These are phyloP conservation scores for Drosophila fungiperda DNA, from an alignment of 2,888 invertebrate species.

Conservation along the genomic window DNA sequence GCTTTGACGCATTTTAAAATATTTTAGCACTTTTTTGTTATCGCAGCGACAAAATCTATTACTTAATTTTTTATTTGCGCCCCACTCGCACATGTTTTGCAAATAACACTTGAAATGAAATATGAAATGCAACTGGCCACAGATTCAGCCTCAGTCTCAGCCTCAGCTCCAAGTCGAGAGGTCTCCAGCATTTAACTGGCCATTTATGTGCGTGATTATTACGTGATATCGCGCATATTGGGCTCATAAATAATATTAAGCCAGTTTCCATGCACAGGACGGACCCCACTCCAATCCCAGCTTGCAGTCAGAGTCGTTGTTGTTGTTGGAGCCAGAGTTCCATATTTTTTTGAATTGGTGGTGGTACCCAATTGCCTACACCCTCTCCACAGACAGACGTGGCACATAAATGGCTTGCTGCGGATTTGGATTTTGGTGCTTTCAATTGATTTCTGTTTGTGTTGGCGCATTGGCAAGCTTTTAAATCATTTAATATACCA, in stretches of 20 bases:
- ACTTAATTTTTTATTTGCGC: slow-evolving; percentile 78
- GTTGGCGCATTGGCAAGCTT: slow-evolving; percentile 76
- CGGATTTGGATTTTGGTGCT: slow-evolving; percentile 35
- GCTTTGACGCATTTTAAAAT: slow-evolving; percentile 74
- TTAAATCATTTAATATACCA: slow-evolving; percentile 85
- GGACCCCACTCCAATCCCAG: slow-evolving; percentile 9
- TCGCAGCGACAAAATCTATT: slow-evolving; percentile 79
- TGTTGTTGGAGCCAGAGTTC: slow-evolving; percentile 49
- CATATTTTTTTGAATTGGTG: slow-evolving; percentile 32
- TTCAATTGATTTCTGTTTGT: slow-evolving; percentile 78
- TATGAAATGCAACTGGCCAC: slow-evolving; percentile 74
- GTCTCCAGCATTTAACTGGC: slow-evolving; percentile 71
- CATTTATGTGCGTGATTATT: slow-evolving; percentile 81
- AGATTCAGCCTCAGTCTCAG: slow-evolving; percentile 1
- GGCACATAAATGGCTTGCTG: slow-evolving; percentile 45
- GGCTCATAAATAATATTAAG: slow-evolving; percentile 79
- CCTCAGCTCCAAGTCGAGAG: slow-evolving; percentile 30
- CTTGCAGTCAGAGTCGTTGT: slow-evolving; percentile 8
- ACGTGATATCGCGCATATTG: slow-evolving; percentile 77
- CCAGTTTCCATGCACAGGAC: slow-evolving; percentile 58
- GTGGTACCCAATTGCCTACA: slow-evolving; percentile 58
- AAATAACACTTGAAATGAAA: slow-evolving; percentile 76
- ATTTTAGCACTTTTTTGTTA: slow-evolving; percentile 83
- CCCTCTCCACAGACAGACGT: slow-evolving; percentile 49
- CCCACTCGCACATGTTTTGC: slow-evolving; percentile 69